Evolutionary conservation across 2,113 vertebrate genomes (phyloP), one percentile per base, ranked within the genome.

Genomic region (Stegostoma tigrinum): DNA sequence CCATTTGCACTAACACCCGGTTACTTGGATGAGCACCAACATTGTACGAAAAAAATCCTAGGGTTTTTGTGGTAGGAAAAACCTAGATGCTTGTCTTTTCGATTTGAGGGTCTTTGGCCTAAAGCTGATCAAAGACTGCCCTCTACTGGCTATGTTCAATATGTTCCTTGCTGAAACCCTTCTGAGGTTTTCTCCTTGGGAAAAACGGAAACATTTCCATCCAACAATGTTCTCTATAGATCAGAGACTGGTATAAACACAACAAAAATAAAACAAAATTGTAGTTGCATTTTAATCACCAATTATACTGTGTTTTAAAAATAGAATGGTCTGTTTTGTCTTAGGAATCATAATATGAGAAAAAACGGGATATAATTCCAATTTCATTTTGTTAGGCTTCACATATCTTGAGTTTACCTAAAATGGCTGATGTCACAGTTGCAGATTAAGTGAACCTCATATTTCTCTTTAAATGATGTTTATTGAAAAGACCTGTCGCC

Each of bases 81-180:
- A 48, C 45, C 23, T 12, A 61, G 27, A 15, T 64, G 14, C 1
- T 66, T 93, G 19, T 10, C 48, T 55, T 90, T 93, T 93, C n/a
- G 61, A 83, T 38, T 93, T 21, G 12, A 66, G 34, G 61, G 61
- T 6, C 6, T 93, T 38, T 17, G 4, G 89, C 19, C 34, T 23
- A 93, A n/a, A 38, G n/a, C 61, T 93, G n/a, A 64, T n/a, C 61
- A 66, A 93, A 93, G 89, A 7, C 89, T 93, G 89, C 89, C 89
- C 89, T 45, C 89, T 93, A 15, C 61, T 93, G 89, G 30, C 61
- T 2, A 66, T 38, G 5, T 4, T 45, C 23, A 45, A 83, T 21
- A 17, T 21, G 4, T 83, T 83, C 5, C 38, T 38, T 5, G 45
- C 3, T 5, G 23, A 21, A 1, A 3, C 5, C n/a, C n/a, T 83